Conservation (phyloP, 2,113 vertebrate species). For the Glaucomys volans region DNA sequence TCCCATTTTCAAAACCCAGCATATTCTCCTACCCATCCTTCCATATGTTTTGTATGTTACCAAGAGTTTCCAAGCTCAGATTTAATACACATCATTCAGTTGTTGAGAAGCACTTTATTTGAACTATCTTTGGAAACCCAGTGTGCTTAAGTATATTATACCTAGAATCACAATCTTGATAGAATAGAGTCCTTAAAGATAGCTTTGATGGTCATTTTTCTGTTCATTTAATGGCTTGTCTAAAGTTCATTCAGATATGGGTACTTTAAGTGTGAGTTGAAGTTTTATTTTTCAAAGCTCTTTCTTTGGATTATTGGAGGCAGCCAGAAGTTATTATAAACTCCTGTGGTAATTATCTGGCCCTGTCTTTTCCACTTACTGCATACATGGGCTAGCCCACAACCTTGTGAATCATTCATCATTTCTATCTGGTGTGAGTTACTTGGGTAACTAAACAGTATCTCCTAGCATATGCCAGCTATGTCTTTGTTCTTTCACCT, state of each 20-base stretch:
- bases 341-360: background rate
- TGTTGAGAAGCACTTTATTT: slow-evolving; percentile 24
- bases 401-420: background rate
- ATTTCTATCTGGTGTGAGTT: background rate
- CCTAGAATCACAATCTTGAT: slow-evolving; percentile 16
- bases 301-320: background rate
- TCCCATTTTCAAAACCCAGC: background rate
- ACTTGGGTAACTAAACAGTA: background rate
- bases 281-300: slow-evolving; percentile 46
- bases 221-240: background rate
- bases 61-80: background rate
- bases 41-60: background rate
- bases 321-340: slow-evolving; percentile 43
- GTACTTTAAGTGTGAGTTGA: slow-evolving; percentile 53
- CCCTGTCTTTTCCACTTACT: background rate
- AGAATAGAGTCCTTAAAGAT: background rate
- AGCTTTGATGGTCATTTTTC: slow-evolving; percentile 1
- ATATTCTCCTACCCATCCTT: background rate
- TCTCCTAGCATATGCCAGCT: background rate
- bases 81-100: background rate
- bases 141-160: background rate
- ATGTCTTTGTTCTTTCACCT: background rate
- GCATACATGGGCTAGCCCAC: background rate
- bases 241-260: background rate
- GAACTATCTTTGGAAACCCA: background rate